These are phyloP conservation scores for Bufotes viridis DNA, from an alignment of 2,797 vertebrate genomes.

Conservation along the genomic window DNA sequence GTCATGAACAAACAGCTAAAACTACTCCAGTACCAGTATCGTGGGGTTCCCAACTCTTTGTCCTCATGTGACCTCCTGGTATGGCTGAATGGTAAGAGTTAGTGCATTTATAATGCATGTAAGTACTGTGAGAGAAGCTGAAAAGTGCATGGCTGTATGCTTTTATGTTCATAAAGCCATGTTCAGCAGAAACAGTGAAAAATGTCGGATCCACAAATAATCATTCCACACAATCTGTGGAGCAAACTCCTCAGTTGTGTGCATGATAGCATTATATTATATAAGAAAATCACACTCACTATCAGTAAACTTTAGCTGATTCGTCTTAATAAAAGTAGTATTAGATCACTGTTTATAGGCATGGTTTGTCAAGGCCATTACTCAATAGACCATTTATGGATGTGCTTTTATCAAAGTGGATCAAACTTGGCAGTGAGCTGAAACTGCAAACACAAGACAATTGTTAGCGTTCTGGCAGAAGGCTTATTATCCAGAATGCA, in stretches of 20 bases:
- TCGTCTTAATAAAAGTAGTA: neutral
- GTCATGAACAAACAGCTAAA: too few species aligned
- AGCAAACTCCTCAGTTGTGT: neutral
- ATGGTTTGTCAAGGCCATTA: slow-evolving; percentile 16
- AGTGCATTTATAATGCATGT: neutral
- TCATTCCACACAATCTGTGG: neutral
- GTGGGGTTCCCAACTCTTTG: neutral
- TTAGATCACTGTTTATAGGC: slow-evolving; percentile 40
- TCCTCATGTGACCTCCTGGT: neutral
- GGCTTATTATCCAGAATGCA: neutral
- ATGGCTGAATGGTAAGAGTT: neutral
- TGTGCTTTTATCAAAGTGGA: slow-evolving; percentile 32
- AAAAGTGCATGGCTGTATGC: neutral
- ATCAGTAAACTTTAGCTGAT: slow-evolving; percentile 25
- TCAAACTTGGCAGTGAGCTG: slow-evolving; percentile 32
- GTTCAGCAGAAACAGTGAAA: neutral
- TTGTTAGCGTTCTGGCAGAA: slow-evolving; percentile 30
- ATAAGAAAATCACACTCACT: neutral
- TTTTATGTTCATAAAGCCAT: neutral
- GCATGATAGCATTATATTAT: neutral
- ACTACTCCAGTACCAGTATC: too few species aligned
- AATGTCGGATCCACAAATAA: neutral
- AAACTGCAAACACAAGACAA: slow-evolving; percentile 18
- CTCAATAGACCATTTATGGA: slow-evolving; percentile 40
- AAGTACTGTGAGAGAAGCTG: neutral